Conservation (phyloP, 2,888 invertebrate species). For the Argyresthia albistria region DNA sequence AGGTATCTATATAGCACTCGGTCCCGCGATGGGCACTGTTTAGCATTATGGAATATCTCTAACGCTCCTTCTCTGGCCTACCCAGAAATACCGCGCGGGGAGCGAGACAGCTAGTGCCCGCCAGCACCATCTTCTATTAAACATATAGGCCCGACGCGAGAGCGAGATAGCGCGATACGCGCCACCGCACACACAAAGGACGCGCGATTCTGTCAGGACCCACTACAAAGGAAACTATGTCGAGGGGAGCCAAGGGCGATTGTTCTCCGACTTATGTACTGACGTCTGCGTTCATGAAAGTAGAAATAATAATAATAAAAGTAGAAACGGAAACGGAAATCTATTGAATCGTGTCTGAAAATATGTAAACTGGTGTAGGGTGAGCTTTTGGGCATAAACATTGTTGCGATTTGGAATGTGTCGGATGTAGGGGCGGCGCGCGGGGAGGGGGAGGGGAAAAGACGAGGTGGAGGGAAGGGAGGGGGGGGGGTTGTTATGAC, state of each 20-base stretch:
- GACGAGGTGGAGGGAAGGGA: slow-evolving; percentile 10
- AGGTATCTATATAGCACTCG: neutral
- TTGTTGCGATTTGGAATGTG: neutral
- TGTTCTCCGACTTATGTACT: slow-evolving; percentile 51
- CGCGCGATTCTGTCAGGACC: slow-evolving; percentile 31
- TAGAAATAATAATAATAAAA: slow-evolving; percentile 38
- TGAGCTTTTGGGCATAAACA: neutral
- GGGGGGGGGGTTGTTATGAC: neutral
- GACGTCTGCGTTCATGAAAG: slow-evolving; percentile 33
- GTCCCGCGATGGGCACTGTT: neutral
- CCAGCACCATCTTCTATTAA: slow-evolving; percentile 51
- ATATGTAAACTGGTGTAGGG: slow-evolving; percentile 25
- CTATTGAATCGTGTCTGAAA: slow-evolving; percentile 34
- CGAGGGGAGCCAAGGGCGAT: slow-evolving; percentile 48
- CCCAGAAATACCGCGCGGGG: slow-evolving; percentile 11
- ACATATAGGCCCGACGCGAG: slow-evolving; percentile 35
- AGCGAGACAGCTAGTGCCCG: slow-evolving; percentile 41
- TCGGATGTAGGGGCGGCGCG: slow-evolving; percentile 9
- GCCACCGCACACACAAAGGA: slow-evolving; percentile 38
- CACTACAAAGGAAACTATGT: slow-evolving; percentile 43
- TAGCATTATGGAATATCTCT: slow-evolving; percentile 51
- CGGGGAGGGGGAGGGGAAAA: slow-evolving; percentile 19
- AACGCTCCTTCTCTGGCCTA: slow-evolving; percentile 12
- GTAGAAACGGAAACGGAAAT: slow-evolving; percentile 22
- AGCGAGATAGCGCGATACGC: slow-evolving; percentile 32